A percentile compares a stretch with the other conserved stretches of the same genome.
Evolutionary conservation across 2,113 vertebrate genomes (phyloP).

Genomic region (Corydoras sp.): DNA sequence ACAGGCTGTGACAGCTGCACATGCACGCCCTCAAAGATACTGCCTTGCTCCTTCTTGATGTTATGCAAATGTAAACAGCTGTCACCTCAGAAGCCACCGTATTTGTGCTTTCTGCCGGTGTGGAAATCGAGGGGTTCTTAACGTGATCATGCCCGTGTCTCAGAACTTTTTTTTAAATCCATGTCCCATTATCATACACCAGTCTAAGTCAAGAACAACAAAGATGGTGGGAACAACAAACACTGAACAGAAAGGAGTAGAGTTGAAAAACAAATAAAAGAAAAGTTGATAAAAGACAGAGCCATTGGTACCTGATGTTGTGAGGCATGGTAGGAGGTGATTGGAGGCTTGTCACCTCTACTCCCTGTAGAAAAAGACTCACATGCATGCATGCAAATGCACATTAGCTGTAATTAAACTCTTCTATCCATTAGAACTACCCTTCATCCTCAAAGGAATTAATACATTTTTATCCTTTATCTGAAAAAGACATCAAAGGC

Average conservation of each 20-base stretch:
- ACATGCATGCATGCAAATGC: conserved; percentile 13
- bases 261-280: conserved; percentile 31
- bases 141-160: conserved; percentile 21
- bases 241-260: conserved; percentile 2
- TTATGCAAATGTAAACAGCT: conserved; percentile 62
- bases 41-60: conserved; percentile 52
- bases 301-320: conserved; percentile 16
- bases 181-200: conserved; percentile 47
- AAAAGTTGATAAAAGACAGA: conserved; percentile 42
- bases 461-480: conserved; percentile 35
- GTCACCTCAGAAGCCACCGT: conserved; percentile 52
- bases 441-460: conserved; percentile 25
- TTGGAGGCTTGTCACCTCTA: conserved; percentile 31
- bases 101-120: conserved; percentile 41
- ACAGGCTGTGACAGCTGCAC: conserved; percentile 52
- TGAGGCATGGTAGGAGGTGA: conserved; percentile 31
- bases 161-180: conserved; percentile 38
- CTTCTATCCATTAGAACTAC: conserved; percentile 26
- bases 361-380: conserved; percentile 36
- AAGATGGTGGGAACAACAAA: conserved; percentile 23
- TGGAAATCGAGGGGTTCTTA: conserved; percentile 48
- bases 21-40: conserved; percentile 47
- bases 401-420: conserved; percentile 32
- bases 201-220: conserved; percentile 33
- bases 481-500: conserved; percentile 41